Evolutionary conservation across 2,113 vertebrate genomes (phyloP).

Genomic region (Cygnus buccinator): DNA sequence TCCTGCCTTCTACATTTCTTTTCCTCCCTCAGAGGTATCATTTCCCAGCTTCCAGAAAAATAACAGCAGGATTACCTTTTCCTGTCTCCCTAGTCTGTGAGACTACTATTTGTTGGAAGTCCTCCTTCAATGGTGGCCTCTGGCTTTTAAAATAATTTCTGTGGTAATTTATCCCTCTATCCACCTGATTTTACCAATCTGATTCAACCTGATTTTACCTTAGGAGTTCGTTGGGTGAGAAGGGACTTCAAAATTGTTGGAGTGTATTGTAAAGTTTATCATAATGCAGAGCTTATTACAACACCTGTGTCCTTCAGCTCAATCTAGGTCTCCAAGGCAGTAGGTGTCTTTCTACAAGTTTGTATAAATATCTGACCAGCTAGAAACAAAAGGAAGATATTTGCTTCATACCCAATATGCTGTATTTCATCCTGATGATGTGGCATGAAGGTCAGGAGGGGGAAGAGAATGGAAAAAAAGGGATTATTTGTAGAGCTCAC

Average conservation of each 20-base stretch:
- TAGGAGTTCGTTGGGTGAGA: background rate
- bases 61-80: background rate
- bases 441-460: background rate
- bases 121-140: background rate
- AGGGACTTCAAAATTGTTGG: background rate
- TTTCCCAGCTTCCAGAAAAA: background rate
- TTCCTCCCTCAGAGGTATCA: background rate
- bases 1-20: background rate
- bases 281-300: background rate
- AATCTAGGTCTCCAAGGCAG: background rate
- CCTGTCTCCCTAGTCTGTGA: background rate
- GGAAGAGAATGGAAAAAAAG: background rate
- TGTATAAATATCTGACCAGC: background rate
- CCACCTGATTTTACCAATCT: background rate
- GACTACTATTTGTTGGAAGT: background rate
- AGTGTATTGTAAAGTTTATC: background rate
- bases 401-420: background rate
- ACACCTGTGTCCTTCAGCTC: background rate
- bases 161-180: background rate
- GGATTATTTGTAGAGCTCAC: background rate
- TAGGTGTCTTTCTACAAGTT: background rate
- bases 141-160: background rate
- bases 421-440: background rate
- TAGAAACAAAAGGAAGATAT: background rate
- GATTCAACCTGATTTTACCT: background rate